A percentile compares a stretch with the other conserved stretches of the same genome.
Evolutionary conservation across 2,113 vertebrate species (phyloP).

Genomic region (Muntiacus reevesi): DNA sequence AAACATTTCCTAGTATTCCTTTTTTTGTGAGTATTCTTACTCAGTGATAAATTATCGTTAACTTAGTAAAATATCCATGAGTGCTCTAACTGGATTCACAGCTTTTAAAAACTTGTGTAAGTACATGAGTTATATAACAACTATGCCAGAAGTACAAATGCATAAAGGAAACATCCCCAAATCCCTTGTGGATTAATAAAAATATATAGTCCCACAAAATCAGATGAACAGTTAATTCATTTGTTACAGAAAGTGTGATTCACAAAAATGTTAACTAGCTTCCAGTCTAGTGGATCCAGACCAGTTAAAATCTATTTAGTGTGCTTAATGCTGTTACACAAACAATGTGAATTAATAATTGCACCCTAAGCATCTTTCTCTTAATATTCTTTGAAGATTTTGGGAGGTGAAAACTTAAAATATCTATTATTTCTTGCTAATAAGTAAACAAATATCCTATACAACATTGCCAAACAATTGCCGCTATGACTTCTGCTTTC

Average conservation of each 20-base stretch:
- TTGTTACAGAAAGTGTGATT: slow-evolving; percentile 39
- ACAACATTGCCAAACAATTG: not conserved
- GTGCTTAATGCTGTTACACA: slow-evolving; percentile 8
- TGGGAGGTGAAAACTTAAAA: slow-evolving; percentile 30
- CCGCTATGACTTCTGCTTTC: not conserved
- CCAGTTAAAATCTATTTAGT: slow-evolving; percentile 22
- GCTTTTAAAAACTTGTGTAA: not conserved
- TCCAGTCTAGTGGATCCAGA: not conserved
- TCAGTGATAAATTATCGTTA: slow-evolving; percentile 2
- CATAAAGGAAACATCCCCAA: not conserved
- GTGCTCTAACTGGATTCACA: not conserved
- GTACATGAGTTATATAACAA: slow-evolving; percentile 3
- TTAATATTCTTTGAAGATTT: not conserved
- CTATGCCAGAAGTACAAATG: not conserved
- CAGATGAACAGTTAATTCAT: slow-evolving; percentile 22
- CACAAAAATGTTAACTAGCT: not conserved
- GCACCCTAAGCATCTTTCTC: slow-evolving; percentile 11
- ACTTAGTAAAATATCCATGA: not conserved
- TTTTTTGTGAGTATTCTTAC: not conserved
- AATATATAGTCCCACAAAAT: slow-evolving; percentile 20
- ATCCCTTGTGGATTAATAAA: not conserved
- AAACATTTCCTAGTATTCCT: not conserved
- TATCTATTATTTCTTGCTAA: slow-evolving; percentile 9
- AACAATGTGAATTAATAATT: slow-evolving; percentile 48
- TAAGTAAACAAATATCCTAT: not conserved